Conservation (phyloP, 2,113 vertebrate genomes). For the Ranitomeya imitator region DNA sequence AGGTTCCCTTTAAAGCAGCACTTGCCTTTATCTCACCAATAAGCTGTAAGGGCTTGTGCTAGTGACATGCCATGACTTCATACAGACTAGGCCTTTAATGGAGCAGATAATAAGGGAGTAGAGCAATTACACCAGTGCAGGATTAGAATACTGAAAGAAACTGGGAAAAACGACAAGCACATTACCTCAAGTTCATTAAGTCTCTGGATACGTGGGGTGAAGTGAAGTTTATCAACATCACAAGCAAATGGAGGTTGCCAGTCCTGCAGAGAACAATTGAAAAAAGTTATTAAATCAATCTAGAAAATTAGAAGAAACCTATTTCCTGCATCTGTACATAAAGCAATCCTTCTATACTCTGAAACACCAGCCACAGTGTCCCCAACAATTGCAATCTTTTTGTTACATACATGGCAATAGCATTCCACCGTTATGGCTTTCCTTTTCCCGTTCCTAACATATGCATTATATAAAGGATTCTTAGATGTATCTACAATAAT, state of each 20-base stretch:
- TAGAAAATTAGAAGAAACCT: background rate
- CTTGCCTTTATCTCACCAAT: background rate
- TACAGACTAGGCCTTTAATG: background rate
- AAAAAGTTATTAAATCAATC: background rate
- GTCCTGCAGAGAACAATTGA: conserved; percentile 72
- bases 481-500: no score
- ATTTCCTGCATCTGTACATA: background rate
- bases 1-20: no score
- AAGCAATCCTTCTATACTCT: background rate
- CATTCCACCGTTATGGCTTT: no score
- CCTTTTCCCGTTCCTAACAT: no score
- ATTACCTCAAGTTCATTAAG: conserved; percentile 96
- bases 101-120: background rate
- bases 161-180: background rate
- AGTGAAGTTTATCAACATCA: conserved; percentile 96
- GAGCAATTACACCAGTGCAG: background rate
- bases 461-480: no score
- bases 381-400: background rate
- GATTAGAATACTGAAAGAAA: background rate
- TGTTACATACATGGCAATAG: background rate
- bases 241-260: conserved; percentile 98
- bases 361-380: background rate
- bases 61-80: background rate
- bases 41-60: background rate
- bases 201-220: conserved; percentile 96